Conservation (phyloP, 1,140 invertebrate species). For the Sitodiplosis mosellana region DNA sequence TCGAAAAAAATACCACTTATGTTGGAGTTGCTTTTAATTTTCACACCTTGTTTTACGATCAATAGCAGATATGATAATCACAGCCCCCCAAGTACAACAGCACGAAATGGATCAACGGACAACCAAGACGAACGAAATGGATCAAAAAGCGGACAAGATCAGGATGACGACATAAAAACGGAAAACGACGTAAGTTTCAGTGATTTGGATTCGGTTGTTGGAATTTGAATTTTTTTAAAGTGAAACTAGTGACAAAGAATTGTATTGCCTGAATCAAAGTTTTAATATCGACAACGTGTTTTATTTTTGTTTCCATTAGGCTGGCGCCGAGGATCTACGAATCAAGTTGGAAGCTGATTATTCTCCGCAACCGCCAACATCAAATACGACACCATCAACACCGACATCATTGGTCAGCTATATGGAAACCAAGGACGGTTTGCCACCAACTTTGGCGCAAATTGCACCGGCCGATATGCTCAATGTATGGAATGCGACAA, state of each 20-base stretch:
- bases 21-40: slow-evolving; percentile 2
- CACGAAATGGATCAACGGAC: slow-evolving; percentile 16
- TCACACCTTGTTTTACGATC: not conserved
- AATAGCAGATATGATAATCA: slow-evolving; percentile 24
- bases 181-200: slow-evolving; percentile 20
- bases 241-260: too few relatives aligned
- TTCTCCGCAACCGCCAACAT: slow-evolving; percentile 26
- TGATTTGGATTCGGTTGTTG: not conserved
- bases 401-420: slow-evolving; percentile 29
- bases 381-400: slow-evolving; percentile 29
- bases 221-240: not conserved
- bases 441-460: slow-evolving; percentile 19
- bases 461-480: slow-evolving; percentile 25
- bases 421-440: slow-evolving; percentile 25
- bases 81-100: slow-evolving; percentile 22
- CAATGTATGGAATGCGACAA: slow-evolving; percentile 25
- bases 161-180: slow-evolving; percentile 16
- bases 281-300: not conserved
- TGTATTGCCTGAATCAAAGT: too few relatives aligned
- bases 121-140: slow-evolving; percentile 20
- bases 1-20: not conserved
- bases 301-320: slow-evolving; percentile 10
- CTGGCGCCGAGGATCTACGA: slow-evolving; percentile 31
- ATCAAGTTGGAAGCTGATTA: slow-evolving; percentile 36
- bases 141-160: slow-evolving; percentile 23